Percentiles rank a stretch among this genome's conserved stretches.
Conservation (phyloP, 1,140 invertebrate species). For the Camponotus pennsylvanicus region DNA sequence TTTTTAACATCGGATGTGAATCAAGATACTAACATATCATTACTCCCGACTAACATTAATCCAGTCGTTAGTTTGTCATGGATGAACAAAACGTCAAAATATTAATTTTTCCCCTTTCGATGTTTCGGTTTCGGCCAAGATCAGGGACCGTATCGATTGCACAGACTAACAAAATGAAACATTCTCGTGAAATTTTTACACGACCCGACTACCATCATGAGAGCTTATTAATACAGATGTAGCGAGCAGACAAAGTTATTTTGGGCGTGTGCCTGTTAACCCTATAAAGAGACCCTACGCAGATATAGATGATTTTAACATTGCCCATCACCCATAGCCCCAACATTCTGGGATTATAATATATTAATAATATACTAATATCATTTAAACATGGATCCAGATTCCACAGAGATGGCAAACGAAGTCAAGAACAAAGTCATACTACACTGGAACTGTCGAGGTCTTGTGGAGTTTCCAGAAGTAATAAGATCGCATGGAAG, state of each 20-base stretch:
- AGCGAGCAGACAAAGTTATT: slow-evolving; percentile 66
- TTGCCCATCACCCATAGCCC: slow-evolving; percentile 21
- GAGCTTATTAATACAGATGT: slow-evolving; percentile 70
- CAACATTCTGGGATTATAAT: background rate
- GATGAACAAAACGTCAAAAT: slow-evolving; percentile 27
- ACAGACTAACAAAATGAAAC: background rate
- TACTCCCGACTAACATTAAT: slow-evolving; percentile 30
- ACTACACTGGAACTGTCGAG: slow-evolving; percentile 82
- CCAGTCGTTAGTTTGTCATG: background rate
- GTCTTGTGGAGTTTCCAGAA: slow-evolving; percentile 75
- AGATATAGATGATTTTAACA: background rate
- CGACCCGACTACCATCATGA: background rate
- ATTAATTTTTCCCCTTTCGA: background rate
- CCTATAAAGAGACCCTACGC: slow-evolving; percentile 17
- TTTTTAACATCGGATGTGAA: background rate
- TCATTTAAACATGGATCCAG: slow-evolving; percentile 73
- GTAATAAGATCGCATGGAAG: slow-evolving; percentile 70
- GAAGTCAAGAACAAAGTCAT: slow-evolving; percentile 78
- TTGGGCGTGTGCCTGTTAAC: slow-evolving; percentile 57
- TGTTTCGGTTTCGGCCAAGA: background rate
- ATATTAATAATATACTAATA: slow-evolving; percentile 27
- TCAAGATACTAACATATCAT: slow-evolving; percentile 18
- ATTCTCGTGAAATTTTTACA: background rate
- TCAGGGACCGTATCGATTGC: background rate
- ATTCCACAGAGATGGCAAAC: slow-evolving; percentile 74